phyloP scores from a whole-genome alignment of 2,113 vertebrate species.

The Nesogale talazaci region DNA sequence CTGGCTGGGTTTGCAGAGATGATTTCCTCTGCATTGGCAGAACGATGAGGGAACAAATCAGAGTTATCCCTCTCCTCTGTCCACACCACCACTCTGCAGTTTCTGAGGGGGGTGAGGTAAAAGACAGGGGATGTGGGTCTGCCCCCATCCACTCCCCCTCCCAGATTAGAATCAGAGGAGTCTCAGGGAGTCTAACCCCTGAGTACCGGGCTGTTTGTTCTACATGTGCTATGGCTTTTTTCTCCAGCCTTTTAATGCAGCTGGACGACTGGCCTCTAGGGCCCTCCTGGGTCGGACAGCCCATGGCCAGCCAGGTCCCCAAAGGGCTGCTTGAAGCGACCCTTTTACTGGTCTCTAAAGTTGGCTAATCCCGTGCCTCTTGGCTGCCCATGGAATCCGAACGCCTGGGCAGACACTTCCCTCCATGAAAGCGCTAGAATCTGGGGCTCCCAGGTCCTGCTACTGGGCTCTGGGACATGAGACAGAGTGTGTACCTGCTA shows the following conservation, averaged over 20 bases:
- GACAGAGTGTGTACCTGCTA: no score
- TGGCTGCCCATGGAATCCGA: neutral
- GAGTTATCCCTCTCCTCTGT: neutral
- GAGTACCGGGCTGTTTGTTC: neutral
- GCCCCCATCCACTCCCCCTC: neutral
- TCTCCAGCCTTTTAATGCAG: neutral
- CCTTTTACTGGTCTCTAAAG: neutral
- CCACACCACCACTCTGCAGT: neutral
- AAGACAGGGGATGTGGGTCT: no score
- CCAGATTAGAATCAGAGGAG: neutral
- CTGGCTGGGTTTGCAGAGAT: neutral
- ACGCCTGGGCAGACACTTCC: neutral
- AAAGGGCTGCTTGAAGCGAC: neutral
- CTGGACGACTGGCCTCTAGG: no score
- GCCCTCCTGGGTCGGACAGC: neutral
- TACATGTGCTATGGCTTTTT: neutral
- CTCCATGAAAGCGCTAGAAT: neutral
- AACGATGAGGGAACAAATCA: neutral
- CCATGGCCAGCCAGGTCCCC: neutral
- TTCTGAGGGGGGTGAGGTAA: neutral
- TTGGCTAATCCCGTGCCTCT: neutral
- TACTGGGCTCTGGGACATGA: neutral
- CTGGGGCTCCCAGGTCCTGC: neutral
- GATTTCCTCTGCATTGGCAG: neutral
- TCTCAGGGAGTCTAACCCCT: neutral